phyloP scores from a whole-genome alignment of 1,140 invertebrate species.

The Oscheius sp. region DNA sequence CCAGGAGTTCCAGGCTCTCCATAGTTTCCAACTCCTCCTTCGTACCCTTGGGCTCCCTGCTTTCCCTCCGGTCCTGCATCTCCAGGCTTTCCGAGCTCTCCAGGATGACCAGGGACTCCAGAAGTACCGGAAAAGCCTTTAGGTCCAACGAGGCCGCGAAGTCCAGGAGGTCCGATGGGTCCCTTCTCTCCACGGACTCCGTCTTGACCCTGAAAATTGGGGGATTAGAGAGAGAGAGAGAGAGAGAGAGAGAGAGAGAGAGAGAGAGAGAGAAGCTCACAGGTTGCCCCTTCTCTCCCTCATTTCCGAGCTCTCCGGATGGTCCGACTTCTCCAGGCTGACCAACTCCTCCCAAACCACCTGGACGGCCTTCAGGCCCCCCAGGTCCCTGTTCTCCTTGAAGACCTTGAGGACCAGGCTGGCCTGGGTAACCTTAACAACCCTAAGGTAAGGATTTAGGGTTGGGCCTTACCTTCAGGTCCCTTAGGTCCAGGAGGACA shows the following conservation, averaged over 20 bases:
- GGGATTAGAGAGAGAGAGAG: no score
- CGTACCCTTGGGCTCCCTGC: slow-evolving; percentile 27
- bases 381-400: slow-evolving; percentile 22
- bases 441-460: no score
- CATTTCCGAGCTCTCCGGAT: slow-evolving; percentile 24
- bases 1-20: slow-evolving; percentile 31
- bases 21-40: slow-evolving; percentile 27
- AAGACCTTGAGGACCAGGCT: slow-evolving; percentile 28
- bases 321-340: slow-evolving; percentile 29
- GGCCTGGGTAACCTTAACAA: slow-evolving; percentile 32
- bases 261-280: no score
- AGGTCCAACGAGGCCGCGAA: slow-evolving; percentile 32
- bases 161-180: slow-evolving; percentile 28
- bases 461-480: no score
- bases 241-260: no score
- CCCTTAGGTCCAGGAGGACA: slow-evolving; percentile 33
- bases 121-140: slow-evolving; percentile 32
- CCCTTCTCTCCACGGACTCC: slow-evolving; percentile 36
- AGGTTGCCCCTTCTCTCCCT: slow-evolving; percentile 32
- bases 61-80: slow-evolving; percentile 22
- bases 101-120: slow-evolving; percentile 25
- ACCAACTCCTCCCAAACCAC: slow-evolving; percentile 15
- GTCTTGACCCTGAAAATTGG: no score
- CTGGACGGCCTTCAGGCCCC: slow-evolving; percentile 28
- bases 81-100: slow-evolving; percentile 20